A percentile compares a stretch with the other conserved stretches of the same genome.
Evolutionary conservation across 2,888 invertebrate species (phyloP).

Genomic region (Polydrusus cervinus): DNA sequence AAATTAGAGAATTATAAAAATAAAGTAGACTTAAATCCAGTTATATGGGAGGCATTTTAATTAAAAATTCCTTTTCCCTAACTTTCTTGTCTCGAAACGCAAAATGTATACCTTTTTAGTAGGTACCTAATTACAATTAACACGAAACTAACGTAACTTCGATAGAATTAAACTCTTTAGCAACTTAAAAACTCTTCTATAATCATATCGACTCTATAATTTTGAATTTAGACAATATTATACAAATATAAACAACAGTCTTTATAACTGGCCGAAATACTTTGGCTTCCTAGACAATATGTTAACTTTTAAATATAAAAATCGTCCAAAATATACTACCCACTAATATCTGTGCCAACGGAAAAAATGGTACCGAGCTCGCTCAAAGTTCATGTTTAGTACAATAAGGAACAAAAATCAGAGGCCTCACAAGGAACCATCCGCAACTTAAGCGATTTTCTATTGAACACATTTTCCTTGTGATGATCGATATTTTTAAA

Average conservation of each 20-base stretch:
- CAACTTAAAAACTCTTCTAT: neutral
- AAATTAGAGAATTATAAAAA: too few relatives aligned
- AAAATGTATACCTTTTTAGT: too few relatives aligned
- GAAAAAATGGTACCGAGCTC: conserved; percentile 31
- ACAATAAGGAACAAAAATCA: conserved; percentile 48
- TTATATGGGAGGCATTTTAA: too few relatives aligned
- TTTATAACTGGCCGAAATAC: conserved; percentile 78
- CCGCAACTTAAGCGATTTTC: conserved; percentile 1
- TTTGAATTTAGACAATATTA: conserved; percentile 42
- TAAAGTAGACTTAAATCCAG: too few relatives aligned
- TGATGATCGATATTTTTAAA: neutral
- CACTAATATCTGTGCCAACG: conserved; percentile 31
- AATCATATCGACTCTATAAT: conserved; percentile 27
- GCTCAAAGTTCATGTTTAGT: conserved; percentile 39
- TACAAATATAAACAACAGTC: conserved; percentile 78
- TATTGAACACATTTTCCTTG: conserved; percentile 1
- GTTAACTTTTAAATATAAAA: conserved; percentile 64
- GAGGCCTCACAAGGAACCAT: conserved; percentile 5
- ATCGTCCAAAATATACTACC: conserved; percentile 68
- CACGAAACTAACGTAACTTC: too few relatives aligned
- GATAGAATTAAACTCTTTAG: neutral
- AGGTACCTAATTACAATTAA: too few relatives aligned
- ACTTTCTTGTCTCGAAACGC: too few relatives aligned
- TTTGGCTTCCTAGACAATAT: conserved; percentile 69
- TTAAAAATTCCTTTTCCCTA: too few relatives aligned